These are phyloP conservation scores for Neotoxoptera formosana DNA, from an alignment of 1,140 invertebrate species.

Conservation along the genomic window DNA sequence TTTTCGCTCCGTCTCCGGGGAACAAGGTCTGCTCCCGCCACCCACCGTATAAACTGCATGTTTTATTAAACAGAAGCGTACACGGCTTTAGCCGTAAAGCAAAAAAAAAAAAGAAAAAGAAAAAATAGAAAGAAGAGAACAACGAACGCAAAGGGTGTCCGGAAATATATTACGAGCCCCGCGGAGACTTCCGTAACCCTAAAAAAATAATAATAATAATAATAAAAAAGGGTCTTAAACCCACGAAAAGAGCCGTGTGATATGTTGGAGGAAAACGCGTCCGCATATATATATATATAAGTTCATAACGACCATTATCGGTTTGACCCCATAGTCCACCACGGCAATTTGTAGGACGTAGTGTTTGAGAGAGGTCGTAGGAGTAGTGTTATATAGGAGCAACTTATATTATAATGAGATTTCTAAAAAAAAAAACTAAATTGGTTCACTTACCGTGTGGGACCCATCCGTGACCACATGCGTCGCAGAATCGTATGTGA, in stretches of 20 bases:
- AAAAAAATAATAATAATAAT: slow-evolving; percentile 52
- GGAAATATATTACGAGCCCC: slow-evolving; percentile 47
- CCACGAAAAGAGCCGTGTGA: background rate
- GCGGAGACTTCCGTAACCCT: slow-evolving; percentile 49
- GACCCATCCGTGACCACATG: slow-evolving; percentile 80
- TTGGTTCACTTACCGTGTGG: slow-evolving; percentile 73
- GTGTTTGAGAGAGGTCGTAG: background rate
- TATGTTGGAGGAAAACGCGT: background rate
- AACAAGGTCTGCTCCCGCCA: background rate
- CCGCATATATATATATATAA: background rate
- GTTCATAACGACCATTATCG: slow-evolving; percentile 37
- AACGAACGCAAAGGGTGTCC: slow-evolving; percentile 37
- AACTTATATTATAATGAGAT: slow-evolving; percentile 35
- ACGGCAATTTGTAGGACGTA: slow-evolving; percentile 13
- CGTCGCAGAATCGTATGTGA: slow-evolving; percentile 75
- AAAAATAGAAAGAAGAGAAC: background rate
- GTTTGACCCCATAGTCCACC: slow-evolving; percentile 15
- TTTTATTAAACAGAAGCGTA: slow-evolving; percentile 57
- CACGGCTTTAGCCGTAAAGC: slow-evolving; percentile 7
- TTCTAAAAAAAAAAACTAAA: slow-evolving; percentile 33
- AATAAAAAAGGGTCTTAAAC: slow-evolving; percentile 41
- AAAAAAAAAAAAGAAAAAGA: background rate
- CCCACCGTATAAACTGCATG: slow-evolving; percentile 8
- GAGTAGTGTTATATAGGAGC: background rate
- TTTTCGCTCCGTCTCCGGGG: slow-evolving; percentile 45